Conservation (phyloP, 2,797 vertebrate genomes). For the Adelosebastes latens region DNA sequence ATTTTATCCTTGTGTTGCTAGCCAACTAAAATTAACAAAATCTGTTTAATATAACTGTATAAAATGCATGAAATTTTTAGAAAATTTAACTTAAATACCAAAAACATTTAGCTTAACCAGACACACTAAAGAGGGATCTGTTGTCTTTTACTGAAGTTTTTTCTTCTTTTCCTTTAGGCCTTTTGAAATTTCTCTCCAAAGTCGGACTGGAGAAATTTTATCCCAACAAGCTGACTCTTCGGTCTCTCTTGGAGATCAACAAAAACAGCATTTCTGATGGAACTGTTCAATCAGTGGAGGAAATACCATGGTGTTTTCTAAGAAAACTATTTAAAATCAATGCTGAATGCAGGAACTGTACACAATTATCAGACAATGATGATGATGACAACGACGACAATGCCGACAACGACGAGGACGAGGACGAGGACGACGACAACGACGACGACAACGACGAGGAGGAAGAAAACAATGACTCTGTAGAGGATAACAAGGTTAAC, state of each 20-base stretch:
- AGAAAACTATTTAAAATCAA: constrained; percentile 50
- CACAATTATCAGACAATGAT: background rate
- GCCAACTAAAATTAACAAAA: rapidly evolving
- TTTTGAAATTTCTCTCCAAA: background rate
- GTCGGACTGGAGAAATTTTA: constrained; percentile 31
- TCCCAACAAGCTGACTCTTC: constrained; percentile 58
- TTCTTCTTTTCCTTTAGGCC: constrained; percentile 15
- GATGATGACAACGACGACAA: background rate
- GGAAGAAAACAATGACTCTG: background rate
- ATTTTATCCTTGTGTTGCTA: no score
- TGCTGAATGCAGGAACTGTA: constrained; percentile 28
- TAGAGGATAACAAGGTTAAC: constrained; percentile 20
- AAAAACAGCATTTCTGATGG: background rate
- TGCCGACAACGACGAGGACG: background rate
- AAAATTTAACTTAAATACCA: no score
- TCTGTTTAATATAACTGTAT: no score
- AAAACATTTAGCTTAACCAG: no score
- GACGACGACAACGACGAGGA: background rate
- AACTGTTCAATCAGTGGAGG: background rate
- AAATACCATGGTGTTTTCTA: constrained; percentile 42
- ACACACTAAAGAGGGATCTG: no score
- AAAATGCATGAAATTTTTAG: no score
- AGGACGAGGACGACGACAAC: background rate
- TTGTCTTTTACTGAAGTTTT: no score
- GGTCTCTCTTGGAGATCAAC: constrained; percentile 46